Conservation (phyloP, 2,888 invertebrate genomes). For the Stegophylla sp. region DNA sequence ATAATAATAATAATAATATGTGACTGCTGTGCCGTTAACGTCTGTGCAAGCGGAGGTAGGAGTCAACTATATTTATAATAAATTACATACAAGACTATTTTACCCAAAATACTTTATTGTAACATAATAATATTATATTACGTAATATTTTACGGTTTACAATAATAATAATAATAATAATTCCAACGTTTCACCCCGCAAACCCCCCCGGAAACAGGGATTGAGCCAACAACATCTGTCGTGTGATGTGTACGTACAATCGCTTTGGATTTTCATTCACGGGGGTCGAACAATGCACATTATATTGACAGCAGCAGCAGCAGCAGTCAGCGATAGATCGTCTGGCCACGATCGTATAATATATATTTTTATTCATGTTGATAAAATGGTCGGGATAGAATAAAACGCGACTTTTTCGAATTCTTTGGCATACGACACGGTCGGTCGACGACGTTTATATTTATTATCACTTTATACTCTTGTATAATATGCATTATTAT, state of each 20-base stretch:
- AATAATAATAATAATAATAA: neutral
- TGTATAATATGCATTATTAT: neutral
- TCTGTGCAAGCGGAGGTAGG: too few species aligned
- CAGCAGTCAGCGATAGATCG: neutral
- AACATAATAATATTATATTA: neutral
- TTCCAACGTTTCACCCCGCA: neutral
- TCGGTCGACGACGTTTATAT: neutral
- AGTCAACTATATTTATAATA: too few species aligned
- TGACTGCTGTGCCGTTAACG: too few species aligned
- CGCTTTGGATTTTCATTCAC: neutral
- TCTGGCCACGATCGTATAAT: neutral
- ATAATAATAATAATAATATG: too few species aligned
- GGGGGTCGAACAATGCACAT: neutral
- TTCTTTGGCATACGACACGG: neutral
- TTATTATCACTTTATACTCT: neutral
- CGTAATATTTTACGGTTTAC: neutral
- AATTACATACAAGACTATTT: neutral
- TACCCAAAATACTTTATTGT: neutral
- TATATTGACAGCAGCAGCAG: neutral
- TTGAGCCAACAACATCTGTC: conserved; percentile 16
- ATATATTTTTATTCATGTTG: neutral
- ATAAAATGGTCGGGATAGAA: neutral
- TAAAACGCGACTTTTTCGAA: neutral
- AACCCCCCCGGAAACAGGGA: neutral
- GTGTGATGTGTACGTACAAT: neutral